These are phyloP conservation scores for Chauna torquata DNA, from an alignment of 2,113 vertebrate genomes.

Conservation along the genomic window DNA sequence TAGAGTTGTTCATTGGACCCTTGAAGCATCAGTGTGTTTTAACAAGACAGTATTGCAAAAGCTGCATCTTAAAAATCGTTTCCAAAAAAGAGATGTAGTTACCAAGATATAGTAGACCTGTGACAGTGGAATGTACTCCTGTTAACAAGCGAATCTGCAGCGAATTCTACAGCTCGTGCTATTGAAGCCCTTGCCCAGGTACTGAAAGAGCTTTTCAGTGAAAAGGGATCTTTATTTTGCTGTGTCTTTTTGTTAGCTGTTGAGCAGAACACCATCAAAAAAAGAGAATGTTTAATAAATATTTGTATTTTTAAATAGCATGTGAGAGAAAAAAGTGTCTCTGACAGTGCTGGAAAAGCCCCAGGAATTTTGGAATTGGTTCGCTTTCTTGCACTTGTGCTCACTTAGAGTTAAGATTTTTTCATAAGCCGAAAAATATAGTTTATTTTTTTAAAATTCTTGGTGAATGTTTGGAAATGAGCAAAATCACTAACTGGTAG, in stretches of 20 bases:
- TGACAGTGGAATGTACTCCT: constrained; percentile 66
- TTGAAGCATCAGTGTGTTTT: constrained; percentile 64
- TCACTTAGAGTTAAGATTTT: constrained; percentile 62
- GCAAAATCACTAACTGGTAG: constrained; percentile 19
- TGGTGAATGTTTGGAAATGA: constrained; percentile 10
- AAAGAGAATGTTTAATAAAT: constrained; percentile 43
- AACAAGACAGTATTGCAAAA: constrained; percentile 59
- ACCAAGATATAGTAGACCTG: not conserved
- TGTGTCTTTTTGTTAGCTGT: constrained; percentile 58
- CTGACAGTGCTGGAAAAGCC: constrained; percentile 59
- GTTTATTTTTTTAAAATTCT: constrained; percentile 52
- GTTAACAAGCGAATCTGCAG: constrained; percentile 37
- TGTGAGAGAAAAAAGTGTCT: constrained; percentile 52
- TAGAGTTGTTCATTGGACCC: constrained; percentile 58
- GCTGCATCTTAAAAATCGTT: constrained; percentile 47
- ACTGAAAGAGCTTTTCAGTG: constrained; percentile 25
- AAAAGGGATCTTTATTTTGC: constrained; percentile 57
- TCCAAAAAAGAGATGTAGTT: not conserved
- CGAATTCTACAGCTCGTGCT: constrained; percentile 10
- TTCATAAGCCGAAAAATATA: constrained; percentile 48
- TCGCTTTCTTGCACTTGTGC: constrained; percentile 62
- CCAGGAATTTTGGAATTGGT: constrained; percentile 56
- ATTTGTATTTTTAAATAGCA: constrained; percentile 72
- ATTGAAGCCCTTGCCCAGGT: constrained; percentile 27
- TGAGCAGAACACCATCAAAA: constrained; percentile 47